These are phyloP conservation scores for Magallana gigas DNA, from an alignment of 1,140 invertebrate species.

Conservation along the genomic window DNA sequence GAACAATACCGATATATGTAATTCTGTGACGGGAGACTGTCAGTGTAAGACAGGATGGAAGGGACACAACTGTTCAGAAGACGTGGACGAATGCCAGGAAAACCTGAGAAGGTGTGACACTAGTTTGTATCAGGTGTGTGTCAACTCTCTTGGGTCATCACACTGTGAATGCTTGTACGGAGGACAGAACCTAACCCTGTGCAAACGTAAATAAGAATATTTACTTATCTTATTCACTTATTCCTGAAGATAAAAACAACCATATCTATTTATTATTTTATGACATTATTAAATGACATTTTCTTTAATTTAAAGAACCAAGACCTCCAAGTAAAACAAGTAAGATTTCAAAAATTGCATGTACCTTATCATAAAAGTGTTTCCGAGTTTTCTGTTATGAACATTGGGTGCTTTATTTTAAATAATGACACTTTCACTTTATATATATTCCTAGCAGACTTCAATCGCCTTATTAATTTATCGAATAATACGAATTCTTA, in stretches of 20 bases:
- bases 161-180: background rate
- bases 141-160: background rate
- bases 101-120: background rate
- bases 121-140: background rate
- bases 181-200: background rate
- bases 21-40: background rate
- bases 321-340: background rate
- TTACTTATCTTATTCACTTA: background rate
- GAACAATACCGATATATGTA: background rate
- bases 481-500: background rate
- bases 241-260: background rate
- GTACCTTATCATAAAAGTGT: too few species aligned
- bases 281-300: background rate
- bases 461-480: background rate
- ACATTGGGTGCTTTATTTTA: background rate
- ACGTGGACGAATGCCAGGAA: background rate
- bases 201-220: background rate
- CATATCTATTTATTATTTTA: background rate
- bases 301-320: background rate
- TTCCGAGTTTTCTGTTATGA: too few species aligned
- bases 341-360: background rate
- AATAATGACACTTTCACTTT: background rate
- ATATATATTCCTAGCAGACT: background rate
- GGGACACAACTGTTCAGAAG: background rate
- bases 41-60: background rate